Percentiles rank a stretch among this genome's conserved stretches.
These are phyloP conservation scores for Trinectes maculatus DNA, from an alignment of 2,113 vertebrate genomes.

Conservation along the genomic window DNA sequence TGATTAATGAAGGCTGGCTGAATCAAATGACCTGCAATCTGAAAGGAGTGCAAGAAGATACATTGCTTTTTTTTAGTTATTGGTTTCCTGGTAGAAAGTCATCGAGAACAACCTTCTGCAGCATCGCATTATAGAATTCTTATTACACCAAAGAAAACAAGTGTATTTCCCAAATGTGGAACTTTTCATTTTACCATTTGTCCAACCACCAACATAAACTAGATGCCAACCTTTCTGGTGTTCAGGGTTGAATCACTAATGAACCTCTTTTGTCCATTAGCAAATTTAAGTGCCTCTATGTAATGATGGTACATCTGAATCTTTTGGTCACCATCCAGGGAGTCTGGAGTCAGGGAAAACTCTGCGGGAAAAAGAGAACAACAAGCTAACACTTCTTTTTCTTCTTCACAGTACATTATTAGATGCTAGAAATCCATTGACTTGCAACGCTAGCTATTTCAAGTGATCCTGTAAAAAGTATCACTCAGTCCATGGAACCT, in stretches of 20 bases:
- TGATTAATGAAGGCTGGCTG: conserved; percentile 70
- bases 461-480: not conserved
- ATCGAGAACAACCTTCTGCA: no score
- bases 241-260: conserved; percentile 73
- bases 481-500: conserved; percentile 76
- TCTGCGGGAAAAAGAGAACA: conserved; percentile 67
- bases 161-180: no score
- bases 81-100: no score
- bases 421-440: not conserved
- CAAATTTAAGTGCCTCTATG: conserved; percentile 90
- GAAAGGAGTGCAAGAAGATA: conserved; percentile 14
- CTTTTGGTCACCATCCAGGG: conserved; percentile 55
- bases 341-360: conserved; percentile 78
- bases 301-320: conserved; percentile 85
- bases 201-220: not conserved
- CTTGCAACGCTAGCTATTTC: not conserved
- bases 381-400: not conserved
- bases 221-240: conserved; percentile 42
- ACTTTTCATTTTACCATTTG: no score
- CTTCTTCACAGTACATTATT: not conserved
- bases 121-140: no score
- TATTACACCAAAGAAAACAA: no score
- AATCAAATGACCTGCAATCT: conserved; percentile 64
- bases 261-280: conserved; percentile 80
- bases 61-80: no score